Evolutionary conservation across 2,113 vertebrate genomes (phyloP), one percentile per base, ranked within the genome.

Genomic region (Dermatemys mawii): DNA sequence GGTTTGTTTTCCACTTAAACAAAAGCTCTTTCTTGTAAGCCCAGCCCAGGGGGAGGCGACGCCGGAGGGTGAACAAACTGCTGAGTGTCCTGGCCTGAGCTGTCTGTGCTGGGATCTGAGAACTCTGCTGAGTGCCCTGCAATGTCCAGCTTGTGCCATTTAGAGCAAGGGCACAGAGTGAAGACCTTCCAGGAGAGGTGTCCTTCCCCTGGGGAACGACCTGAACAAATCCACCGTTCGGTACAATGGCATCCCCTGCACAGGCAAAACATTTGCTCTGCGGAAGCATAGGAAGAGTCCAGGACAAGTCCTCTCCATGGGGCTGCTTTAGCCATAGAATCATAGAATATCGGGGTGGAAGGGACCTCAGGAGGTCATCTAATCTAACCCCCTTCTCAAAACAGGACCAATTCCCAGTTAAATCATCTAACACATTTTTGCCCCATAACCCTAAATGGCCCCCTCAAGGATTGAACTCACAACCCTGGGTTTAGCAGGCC

Each of bases 221-320:
- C 63, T 70, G 63, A 70, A 19, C n/a, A 21, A 21, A 70, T 38
- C 63, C 38, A 38, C 63, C n/a, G 8, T 22, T 70, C 63, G 2
- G 63, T 70, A 35, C 63, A 38, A 21, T 22, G 21, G 63, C 5
- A 5, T 70, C 63, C 63, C 63, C 63, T 14, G 38, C 73, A 38
- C 2, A 46, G n/a, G 54, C 48, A 16, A 50, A 7, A 13, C 70
- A 27, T 78, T 46, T 32, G 80, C 6, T 0, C 2, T 26, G 35
- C 0, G 35, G 63, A 83, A 78, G 73, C 81, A 46, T 50, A 6
- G 67, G 22, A 24, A 75, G 0, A 5, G 51, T 41, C 54, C 8
- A 1, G 41, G 76, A 19, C n/a, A 29, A 4, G 41, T 46, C 73
- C 73, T 27, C 11, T 44, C 24, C 2, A 8, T 12, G 29, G 38